A percentile compares a stretch with the other conserved stretches of the same genome.
Conservation (phyloP, 2,113 vertebrate species). For the Xyrauchen texanus region DNA sequence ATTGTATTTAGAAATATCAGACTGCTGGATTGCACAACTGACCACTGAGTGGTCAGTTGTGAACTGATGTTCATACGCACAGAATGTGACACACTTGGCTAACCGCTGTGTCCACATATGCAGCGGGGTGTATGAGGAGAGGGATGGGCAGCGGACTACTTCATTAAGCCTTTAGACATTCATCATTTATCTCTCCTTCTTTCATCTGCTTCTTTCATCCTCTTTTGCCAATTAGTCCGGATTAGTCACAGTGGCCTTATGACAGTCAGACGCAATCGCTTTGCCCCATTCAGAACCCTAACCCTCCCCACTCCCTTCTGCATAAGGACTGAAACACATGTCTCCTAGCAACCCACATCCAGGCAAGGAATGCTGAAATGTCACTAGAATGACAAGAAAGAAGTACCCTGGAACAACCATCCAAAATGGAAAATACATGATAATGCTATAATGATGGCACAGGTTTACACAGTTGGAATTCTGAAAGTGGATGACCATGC, state of each 20-base stretch:
- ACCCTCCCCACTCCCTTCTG: slow-evolving; percentile 13
- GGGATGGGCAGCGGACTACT: slow-evolving; percentile 34
- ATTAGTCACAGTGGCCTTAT: slow-evolving; percentile 55
- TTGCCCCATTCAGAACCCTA: background rate
- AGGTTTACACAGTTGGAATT: background rate
- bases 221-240: slow-evolving; percentile 49
- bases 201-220: slow-evolving; percentile 54
- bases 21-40: too few species aligned
- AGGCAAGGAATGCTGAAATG: slow-evolving; percentile 49
- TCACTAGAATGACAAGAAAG: slow-evolving; percentile 45
- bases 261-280: slow-evolving; percentile 22
- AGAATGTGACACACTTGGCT: slow-evolving; percentile 1
- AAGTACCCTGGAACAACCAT: background rate
- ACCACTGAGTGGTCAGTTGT: too few species aligned
- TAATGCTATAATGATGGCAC: background rate
- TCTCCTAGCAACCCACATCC: slow-evolving; percentile 58
- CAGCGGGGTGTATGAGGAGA: slow-evolving; percentile 7
- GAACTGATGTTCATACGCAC: background rate
- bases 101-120: background rate
- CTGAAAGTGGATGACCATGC: background rate
- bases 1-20: too few species aligned
- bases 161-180: slow-evolving; percentile 41
- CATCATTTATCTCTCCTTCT: slow-evolving; percentile 55
- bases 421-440: slow-evolving; percentile 35
- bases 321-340: slow-evolving; percentile 49